A percentile compares a stretch with the other conserved stretches of the same genome.
These are phyloP conservation scores for Hemistola chrysoprasaria DNA, from an alignment of 2,888 invertebrate genomes.

Conservation along the genomic window DNA sequence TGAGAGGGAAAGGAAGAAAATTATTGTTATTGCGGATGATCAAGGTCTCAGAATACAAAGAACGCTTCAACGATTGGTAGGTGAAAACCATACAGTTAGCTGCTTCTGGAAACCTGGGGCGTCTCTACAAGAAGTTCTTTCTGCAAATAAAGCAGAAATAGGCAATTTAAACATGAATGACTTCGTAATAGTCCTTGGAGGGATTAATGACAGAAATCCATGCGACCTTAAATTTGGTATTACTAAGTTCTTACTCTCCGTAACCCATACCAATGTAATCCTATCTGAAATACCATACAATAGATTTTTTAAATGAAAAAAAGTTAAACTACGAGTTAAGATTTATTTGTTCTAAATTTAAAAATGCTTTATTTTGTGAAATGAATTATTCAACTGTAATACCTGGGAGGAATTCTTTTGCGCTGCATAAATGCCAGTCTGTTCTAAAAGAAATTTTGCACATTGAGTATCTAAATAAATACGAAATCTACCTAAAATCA, in stretches of 20 bases:
- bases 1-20: background rate
- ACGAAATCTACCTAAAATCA: too few relatives aligned
- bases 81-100: slow-evolving; percentile 1
- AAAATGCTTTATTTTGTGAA: slow-evolving; percentile 1
- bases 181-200: slow-evolving; percentile 5
- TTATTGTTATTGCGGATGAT: slow-evolving; percentile 2
- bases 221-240: background rate
- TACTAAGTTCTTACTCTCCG: background rate
- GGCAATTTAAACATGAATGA: background rate
- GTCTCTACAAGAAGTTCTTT: slow-evolving; percentile 1
- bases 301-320: background rate
- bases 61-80: slow-evolving; percentile 2
- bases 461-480: too few relatives aligned
- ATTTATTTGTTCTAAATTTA: slow-evolving; percentile 1
- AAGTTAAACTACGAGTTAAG: slow-evolving; percentile 5
- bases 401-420: background rate
- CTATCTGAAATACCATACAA: slow-evolving; percentile 5
- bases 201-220: slow-evolving; percentile 3
- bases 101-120: slow-evolving; percentile 9
- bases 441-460: slow-evolving; percentile 2
- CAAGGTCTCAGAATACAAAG: background rate
- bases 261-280: slow-evolving; percentile 4
- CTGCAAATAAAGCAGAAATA: background rate
- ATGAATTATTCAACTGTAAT: slow-evolving; percentile 1
- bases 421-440: background rate